Base-by-base conservation (phyloP, 1,140 invertebrate genomes). In the Ceratoteleas bidentatus region DNA sequence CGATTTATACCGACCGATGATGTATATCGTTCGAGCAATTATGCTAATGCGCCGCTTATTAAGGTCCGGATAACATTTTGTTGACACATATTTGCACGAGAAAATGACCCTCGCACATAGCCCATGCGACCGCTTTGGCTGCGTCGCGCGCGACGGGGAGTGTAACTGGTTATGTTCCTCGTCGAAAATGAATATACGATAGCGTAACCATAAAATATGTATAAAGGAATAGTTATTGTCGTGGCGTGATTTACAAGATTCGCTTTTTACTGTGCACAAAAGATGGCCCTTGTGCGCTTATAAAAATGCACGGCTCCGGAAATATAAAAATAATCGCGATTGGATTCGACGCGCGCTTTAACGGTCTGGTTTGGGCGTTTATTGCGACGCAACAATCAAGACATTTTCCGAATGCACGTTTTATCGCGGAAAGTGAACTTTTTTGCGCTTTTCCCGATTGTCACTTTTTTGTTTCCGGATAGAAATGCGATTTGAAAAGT, bases 141-240 rank as follows among this genome's bases (percentile, higher is more conserved):
- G 33, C 49, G 60, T 49, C 49, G 10, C n/a, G 60, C 81, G 40
- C 75, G 32, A 47, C 75, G 65, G 70, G 62, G 70, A 78, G 58
- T 13, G 53, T 75, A 75, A 75, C 81, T 78, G 81, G 75, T 83
- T 78, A 78, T 83, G 72, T 75, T 43, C 53, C 65, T 83, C 70
- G 49, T 72, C 53, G 52, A 70, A 75, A 83, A 65, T 83, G 65
- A 78, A 78, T 83, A 78, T 75, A 78, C 65, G 74, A 78, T 69
- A 64, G 50, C 62, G 66, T 83, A 78, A 78, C 56, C 69, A 50
- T 83, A 83, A 83, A 83, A 70, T 78, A 83, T 78, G 74, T 70
- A 77, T 53, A 58, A 74, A 73, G 74, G 75, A 83, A 83, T 78
- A 65, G 81, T 74, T 74, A 78, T 83, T 83, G 74, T 83, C 75